Evolutionary conservation across 2,888 invertebrate genomes (phyloP), one percentile per base, ranked within the genome.

Genomic region (Spisula subtruncata): DNA sequence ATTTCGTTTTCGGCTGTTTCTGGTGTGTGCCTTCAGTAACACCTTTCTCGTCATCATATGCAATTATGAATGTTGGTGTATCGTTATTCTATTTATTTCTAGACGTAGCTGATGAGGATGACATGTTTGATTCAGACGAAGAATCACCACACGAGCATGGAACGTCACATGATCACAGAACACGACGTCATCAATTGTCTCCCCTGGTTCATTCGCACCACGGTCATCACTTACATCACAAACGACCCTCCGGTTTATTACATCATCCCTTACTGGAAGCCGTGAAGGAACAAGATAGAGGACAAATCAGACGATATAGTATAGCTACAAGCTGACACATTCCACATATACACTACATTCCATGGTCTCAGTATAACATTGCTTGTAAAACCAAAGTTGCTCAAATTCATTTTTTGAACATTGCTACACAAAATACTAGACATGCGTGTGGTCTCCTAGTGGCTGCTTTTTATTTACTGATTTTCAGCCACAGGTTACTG

Each of bases 241-340:
- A 92, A 71, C 86, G 90, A 29, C 83, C 81, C 25, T 80, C 84
- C 4, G 91, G 90, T 41, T 46, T 90, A 8, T 80, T 90, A 18
- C 84, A 89, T 29, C 90, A 92, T 51, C 88, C 91, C 12, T 81
- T 91, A 16, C 46, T 92, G 29, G 75, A 88, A 25, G 84, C 90
- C 20, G 92, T 92, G 8, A 89, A 90, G 75, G 92, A 92, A 51
- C 92, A 91, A 66, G 92, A 92, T 60, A 25, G 89, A 54, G 89
- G 89, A 14, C 86, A 86, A n/a, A 89, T 90, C 20, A 85, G 92
- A 29, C 35, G 92, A 81, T 90, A 92, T 56, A 93, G 91, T 60
- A 92, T 93, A 75, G 91, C 92, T 0, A 91, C 91, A n/a, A 81
- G 89, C 18, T 93, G 89, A 89, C 41, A 85, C 16, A 75, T 75